Evolutionary conservation across 2,113 vertebrate species (phyloP).

Genomic region (Tetrax tetrax): DNA sequence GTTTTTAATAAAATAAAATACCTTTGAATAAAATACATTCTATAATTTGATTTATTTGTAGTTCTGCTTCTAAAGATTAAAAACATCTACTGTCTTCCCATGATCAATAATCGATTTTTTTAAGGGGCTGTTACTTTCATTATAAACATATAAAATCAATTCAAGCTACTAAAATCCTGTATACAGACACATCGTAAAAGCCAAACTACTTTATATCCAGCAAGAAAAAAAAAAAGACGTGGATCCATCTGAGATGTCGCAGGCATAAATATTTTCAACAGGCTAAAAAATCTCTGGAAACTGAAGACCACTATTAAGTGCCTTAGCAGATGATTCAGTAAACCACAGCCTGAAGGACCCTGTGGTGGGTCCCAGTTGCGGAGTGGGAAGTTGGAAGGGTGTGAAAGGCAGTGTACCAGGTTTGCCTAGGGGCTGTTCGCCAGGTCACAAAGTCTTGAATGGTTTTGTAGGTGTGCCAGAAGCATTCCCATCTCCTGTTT

Average conservation of each 20-base stretch:
- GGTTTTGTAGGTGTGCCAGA: background rate
- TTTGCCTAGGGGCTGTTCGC: background rate
- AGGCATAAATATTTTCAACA: background rate
- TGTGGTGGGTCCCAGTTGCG: background rate
- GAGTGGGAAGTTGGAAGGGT: background rate
- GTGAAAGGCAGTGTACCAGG: background rate
- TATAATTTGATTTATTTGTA: background rate
- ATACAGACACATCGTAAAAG: background rate
- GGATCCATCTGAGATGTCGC: background rate
- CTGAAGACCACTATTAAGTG: background rate
- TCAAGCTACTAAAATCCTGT: constrained; percentile 1
- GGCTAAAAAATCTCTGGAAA: background rate
- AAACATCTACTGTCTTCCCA: background rate
- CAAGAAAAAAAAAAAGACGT: background rate
- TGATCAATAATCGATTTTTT: constrained; percentile 14
- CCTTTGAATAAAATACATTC: background rate
- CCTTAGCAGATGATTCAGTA: background rate
- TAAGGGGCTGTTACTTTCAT: constrained; percentile 14
- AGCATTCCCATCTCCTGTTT: background rate
- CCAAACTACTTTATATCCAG: background rate
- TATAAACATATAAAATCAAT: constrained; percentile 10
- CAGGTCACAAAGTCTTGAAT: background rate
- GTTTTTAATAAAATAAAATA: background rate
- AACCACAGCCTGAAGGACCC: background rate
- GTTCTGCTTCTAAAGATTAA: constrained; percentile 1